Conservation (phyloP, 2,113 vertebrate species). For the Geothlypis trichas region DNA sequence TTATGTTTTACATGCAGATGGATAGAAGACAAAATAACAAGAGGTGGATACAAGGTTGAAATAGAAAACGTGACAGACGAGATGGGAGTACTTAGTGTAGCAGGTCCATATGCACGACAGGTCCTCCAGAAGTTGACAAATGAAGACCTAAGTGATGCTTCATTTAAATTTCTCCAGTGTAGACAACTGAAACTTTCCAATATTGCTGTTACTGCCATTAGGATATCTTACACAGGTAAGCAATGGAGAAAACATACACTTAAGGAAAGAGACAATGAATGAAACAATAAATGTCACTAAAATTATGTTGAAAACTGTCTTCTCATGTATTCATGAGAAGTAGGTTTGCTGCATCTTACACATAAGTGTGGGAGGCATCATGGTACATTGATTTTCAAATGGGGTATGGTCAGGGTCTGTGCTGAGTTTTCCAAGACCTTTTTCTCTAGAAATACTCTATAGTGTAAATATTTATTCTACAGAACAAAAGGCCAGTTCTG, state of each 20-base stretch:
- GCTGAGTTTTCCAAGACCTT: constrained; percentile 12
- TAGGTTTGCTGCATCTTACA: not conserved
- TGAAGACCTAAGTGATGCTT: constrained; percentile 84
- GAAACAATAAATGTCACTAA: not conserved
- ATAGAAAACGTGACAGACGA: constrained; percentile 89
- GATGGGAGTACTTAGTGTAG: constrained; percentile 89
- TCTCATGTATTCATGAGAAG: not conserved
- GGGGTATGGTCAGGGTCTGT: not conserved
- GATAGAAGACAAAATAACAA: constrained; percentile 83
- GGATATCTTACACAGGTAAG: constrained; percentile 96
- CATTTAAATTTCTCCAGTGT: constrained; percentile 91
- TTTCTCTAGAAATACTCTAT: not conserved
- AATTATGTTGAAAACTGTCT: not conserved
- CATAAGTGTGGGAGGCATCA: not conserved
- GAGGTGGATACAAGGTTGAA: constrained; percentile 79
- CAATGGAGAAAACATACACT: not conserved
- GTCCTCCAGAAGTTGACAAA: constrained; percentile 92
- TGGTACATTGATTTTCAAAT: not conserved
- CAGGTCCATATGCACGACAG: constrained; percentile 85
- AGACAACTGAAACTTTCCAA: constrained; percentile 80
- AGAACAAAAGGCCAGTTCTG: constrained; percentile 52
- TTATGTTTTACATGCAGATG: constrained; percentile 78
- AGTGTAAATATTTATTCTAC: constrained; percentile 48
- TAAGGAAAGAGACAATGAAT: not conserved
- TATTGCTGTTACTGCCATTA: constrained; percentile 83